These are phyloP conservation scores for Pristionchus entomophagus DNA, from an alignment of 2,888 invertebrate species.

Conservation along the genomic window DNA sequence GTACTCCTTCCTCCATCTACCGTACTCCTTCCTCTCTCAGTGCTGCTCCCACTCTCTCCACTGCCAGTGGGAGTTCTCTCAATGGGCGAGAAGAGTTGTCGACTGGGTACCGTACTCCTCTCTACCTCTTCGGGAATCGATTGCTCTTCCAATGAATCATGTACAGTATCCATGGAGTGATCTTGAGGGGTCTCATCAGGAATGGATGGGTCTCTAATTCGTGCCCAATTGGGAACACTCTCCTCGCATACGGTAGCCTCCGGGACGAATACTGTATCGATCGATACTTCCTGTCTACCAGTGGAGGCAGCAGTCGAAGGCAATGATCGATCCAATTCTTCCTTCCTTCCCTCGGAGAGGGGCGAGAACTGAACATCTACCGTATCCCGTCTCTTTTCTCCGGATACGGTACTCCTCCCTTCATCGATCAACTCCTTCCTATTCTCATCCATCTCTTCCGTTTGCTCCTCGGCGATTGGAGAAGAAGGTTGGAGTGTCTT, in stretches of 20 bases:
- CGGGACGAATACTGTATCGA: background rate
- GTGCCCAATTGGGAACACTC: background rate
- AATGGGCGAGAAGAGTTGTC: background rate
- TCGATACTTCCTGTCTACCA: background rate
- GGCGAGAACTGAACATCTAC: background rate
- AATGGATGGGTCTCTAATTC: background rate
- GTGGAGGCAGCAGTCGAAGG: slow-evolving; percentile 18
- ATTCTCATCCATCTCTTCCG: background rate
- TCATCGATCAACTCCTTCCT: background rate
- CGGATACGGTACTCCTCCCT: background rate
- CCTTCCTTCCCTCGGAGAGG: background rate
- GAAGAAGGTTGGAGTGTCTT: too few relatives aligned
- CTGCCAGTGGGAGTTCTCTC: background rate
- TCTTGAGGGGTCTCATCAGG: background rate
- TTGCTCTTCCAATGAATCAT: too few relatives aligned
- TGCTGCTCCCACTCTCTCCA: background rate
- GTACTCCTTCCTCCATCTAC: background rate
- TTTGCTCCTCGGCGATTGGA: background rate
- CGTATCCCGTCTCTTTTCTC: background rate
- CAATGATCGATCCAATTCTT: slow-evolving; percentile 26
- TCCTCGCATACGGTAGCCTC: slow-evolving; percentile 37
- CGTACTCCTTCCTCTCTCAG: background rate
- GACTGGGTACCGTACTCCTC: background rate
- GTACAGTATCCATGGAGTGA: background rate
- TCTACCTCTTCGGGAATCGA: slow-evolving; percentile 7